Percentiles rank a stretch among this genome's conserved stretches.
Conservation (phyloP, 2,888 invertebrate genomes). For the Leucophenga montana region DNA sequence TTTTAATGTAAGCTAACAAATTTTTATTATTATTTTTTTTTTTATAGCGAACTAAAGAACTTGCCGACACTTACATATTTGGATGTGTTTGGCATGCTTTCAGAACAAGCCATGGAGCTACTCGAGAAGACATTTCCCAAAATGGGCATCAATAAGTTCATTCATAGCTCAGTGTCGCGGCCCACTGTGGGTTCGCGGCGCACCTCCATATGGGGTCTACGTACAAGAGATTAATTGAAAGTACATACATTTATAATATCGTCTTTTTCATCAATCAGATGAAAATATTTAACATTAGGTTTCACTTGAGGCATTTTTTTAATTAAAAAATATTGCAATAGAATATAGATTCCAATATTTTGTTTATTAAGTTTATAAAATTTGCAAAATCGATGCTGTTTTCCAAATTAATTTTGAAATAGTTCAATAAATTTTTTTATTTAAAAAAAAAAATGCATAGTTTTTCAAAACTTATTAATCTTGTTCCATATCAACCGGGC, state of each 20-base stretch:
- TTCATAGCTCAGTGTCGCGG: slow-evolving; percentile 88
- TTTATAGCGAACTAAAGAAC: slow-evolving; percentile 76
- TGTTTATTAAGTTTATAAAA: slow-evolving; percentile 19
- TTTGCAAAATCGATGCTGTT: background rate
- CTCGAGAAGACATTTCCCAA: slow-evolving; percentile 76
- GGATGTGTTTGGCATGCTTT: slow-evolving; percentile 88
- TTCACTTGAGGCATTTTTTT: too few relatives aligned
- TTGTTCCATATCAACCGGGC: slow-evolving; percentile 41
- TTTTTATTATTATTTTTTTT: too few relatives aligned
- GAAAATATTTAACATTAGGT: too few relatives aligned
- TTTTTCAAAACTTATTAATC: slow-evolving; percentile 18
- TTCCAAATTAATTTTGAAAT: slow-evolving; percentile 39
- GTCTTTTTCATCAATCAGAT: too few relatives aligned
- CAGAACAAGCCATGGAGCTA: slow-evolving; percentile 74
- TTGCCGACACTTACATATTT: slow-evolving; percentile 81
- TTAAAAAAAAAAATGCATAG: slow-evolving; percentile 25
- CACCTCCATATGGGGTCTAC: slow-evolving; percentile 92
- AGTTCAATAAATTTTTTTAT: slow-evolving; percentile 33
- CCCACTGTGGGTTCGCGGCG: slow-evolving; percentile 91
- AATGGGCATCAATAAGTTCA: slow-evolving; percentile 82
- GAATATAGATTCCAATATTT: slow-evolving; percentile 4
- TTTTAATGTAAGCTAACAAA: too few relatives aligned
- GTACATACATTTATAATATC: too few relatives aligned
- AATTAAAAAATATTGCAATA: slow-evolving; percentile 7
- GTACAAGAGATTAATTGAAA: slow-evolving; percentile 82